These are phyloP conservation scores for Didymodactylos carnosus DNA, from an alignment of 2,888 invertebrate genomes.

Conservation along the genomic window DNA sequence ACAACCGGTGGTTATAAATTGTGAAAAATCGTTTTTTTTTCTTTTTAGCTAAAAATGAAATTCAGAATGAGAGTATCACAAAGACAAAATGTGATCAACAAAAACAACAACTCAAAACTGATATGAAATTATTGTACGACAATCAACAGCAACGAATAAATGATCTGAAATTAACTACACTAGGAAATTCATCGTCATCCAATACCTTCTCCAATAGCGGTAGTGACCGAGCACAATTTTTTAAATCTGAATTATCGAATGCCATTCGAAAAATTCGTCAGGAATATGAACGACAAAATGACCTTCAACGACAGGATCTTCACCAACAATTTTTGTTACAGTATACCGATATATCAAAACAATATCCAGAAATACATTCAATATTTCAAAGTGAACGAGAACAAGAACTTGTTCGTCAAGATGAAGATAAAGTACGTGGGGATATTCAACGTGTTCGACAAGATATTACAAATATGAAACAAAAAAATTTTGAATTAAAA, in stretches of 20 bases:
- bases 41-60: background rate
- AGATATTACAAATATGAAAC: background rate
- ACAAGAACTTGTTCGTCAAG: background rate
- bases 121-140: background rate
- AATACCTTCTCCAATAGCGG: no score
- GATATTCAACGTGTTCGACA: constrained; percentile 11
- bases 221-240: constrained; percentile 10
- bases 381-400: constrained; percentile 3
- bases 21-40: no score
- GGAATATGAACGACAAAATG: constrained; percentile 12
- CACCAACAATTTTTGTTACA: background rate
- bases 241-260: constrained; percentile 13
- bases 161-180: constrained; percentile 10
- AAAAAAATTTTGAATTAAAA: constrained; percentile 8
- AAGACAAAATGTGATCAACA: background rate
- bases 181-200: background rate
- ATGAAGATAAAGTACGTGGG: background rate
- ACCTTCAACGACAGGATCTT: constrained; percentile 4
- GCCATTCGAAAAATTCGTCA: constrained; percentile 11
- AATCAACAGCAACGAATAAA: constrained; percentile 9
- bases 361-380: background rate
- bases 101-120: background rate
- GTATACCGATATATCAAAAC: constrained; percentile 6
- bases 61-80: background rate
- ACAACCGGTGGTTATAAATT: no score